Percentiles rank a stretch among this genome's conserved stretches.
phyloP scores from a whole-genome alignment of 1,140 invertebrate species.

The Anoplophora glabripennis region DNA sequence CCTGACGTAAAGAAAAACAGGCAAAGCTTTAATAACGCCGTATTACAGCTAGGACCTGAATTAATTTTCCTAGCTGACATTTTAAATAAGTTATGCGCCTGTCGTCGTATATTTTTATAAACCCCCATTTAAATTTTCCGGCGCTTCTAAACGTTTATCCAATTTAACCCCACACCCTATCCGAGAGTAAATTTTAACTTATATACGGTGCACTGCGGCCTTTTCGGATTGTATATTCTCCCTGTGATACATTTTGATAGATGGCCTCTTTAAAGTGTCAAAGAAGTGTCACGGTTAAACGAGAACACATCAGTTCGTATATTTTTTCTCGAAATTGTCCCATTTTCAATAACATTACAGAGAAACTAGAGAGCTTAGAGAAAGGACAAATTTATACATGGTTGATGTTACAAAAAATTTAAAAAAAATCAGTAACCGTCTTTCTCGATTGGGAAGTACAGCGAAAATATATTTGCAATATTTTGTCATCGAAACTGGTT shows the following conservation, averaged over 20 bases:
- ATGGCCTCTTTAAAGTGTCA: constrained; percentile 42
- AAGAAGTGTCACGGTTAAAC: constrained; percentile 36
- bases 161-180: constrained; percentile 26
- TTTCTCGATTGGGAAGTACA: too few species aligned
- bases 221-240: constrained; percentile 14
- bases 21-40: constrained; percentile 39
- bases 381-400: too few species aligned
- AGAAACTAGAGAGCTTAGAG: too few species aligned
- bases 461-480: too few species aligned
- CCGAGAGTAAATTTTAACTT: constrained; percentile 19
- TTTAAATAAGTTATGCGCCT: constrained; percentile 48
- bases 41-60: constrained; percentile 43
- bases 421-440: too few species aligned
- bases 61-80: constrained; percentile 47
- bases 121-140: constrained; percentile 42
- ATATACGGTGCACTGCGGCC: constrained; percentile 3
- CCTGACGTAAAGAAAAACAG: constrained; percentile 42
- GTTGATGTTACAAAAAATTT: too few species aligned
- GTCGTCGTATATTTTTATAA: constrained; percentile 48
- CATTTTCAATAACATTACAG: too few species aligned
- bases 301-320: constrained; percentile 1
- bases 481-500: too few species aligned
- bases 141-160: constrained; percentile 29
- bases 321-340: background rate
- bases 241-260: constrained; percentile 36